Conservation (phyloP, 2,888 invertebrate genomes). For the Trilocha varians region DNA sequence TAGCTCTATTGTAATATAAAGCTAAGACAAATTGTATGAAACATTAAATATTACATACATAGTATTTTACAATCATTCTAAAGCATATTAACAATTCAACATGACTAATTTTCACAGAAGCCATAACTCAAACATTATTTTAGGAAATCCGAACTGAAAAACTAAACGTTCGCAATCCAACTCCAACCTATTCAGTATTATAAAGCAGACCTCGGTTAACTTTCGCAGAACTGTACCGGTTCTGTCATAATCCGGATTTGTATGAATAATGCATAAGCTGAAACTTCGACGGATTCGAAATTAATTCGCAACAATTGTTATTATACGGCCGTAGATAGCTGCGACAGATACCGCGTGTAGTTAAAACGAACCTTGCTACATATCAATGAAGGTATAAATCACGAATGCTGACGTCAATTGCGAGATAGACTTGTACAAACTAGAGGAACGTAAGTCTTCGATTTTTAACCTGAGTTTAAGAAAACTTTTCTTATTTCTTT, state of each 20-base stretch:
- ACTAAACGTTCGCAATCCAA: conserved; percentile 2
- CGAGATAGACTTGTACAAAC: too few species aligned
- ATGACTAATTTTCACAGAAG: too few species aligned
- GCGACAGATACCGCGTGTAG: conserved; percentile 5
- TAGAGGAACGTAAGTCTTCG: too few species aligned
- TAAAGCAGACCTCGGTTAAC: conserved; percentile 9
- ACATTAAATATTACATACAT: neutral
- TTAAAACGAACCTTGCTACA: neutral
- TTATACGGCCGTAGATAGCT: conserved; percentile 9
- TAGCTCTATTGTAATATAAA: too few species aligned
- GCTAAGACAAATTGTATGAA: neutral
- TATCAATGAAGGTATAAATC: neutral
- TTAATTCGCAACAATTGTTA: conserved; percentile 23
- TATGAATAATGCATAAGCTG: conserved; percentile 32
- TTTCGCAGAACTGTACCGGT: conserved; percentile 19
- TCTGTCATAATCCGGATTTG: conserved; percentile 24
- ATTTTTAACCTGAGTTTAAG: too few species aligned
- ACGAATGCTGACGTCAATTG: too few species aligned
- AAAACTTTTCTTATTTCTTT: too few species aligned
- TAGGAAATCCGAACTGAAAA: conserved; percentile 3
- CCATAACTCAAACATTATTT: too few species aligned
- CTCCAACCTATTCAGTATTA: conserved; percentile 4
- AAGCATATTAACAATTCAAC: too few species aligned
- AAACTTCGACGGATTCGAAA: conserved; percentile 26
- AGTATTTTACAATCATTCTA: too few species aligned